These are phyloP conservation scores for Danio albolineatus DNA, from an alignment of 2,797 vertebrate genomes.

Conservation along the genomic window DNA sequence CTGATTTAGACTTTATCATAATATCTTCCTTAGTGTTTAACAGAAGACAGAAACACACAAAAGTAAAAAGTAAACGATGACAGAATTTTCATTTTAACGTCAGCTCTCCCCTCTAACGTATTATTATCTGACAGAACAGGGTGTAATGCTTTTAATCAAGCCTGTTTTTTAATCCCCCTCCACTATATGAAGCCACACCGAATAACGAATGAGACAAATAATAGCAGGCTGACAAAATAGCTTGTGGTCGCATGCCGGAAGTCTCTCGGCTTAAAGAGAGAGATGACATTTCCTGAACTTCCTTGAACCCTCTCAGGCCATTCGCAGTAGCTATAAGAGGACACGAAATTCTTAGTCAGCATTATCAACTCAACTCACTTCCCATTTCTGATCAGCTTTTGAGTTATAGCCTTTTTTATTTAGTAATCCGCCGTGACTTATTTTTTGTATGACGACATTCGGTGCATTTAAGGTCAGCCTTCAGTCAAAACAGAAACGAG, in stretches of 20 bases:
- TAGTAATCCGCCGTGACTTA: slow-evolving; percentile 30
- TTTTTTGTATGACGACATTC: slow-evolving; percentile 4
- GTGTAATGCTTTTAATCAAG: not conserved
- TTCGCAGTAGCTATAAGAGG: slow-evolving; percentile 54
- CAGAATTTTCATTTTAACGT: too few species aligned
- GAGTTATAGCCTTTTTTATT: not conserved
- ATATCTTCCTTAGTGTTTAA: too few species aligned
- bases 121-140: not conserved
- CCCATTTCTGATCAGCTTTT: slow-evolving; percentile 44
- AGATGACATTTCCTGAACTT: slow-evolving; percentile 66
- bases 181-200: slow-evolving; percentile 13
- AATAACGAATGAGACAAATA: slow-evolving; percentile 42
- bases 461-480: not conserved
- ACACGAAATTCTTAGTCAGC: slow-evolving; percentile 62
- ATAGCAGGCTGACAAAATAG: slow-evolving; percentile 62
- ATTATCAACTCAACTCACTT: slow-evolving; percentile 53
- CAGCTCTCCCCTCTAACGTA: too few species aligned
- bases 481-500: too few species aligned
- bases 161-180: not conserved
- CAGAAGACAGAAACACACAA: too few species aligned
- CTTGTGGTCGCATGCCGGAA: slow-evolving; percentile 67
- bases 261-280: slow-evolving; percentile 59
- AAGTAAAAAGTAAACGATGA: too few species aligned
- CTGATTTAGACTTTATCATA: too few species aligned
- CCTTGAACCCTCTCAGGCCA: slow-evolving; percentile 58